A percentile compares a stretch with the other conserved stretches of the same genome.
These are phyloP conservation scores for Zaprionus ornatus DNA, from an alignment of 1,140 invertebrate species.

Conservation along the genomic window DNA sequence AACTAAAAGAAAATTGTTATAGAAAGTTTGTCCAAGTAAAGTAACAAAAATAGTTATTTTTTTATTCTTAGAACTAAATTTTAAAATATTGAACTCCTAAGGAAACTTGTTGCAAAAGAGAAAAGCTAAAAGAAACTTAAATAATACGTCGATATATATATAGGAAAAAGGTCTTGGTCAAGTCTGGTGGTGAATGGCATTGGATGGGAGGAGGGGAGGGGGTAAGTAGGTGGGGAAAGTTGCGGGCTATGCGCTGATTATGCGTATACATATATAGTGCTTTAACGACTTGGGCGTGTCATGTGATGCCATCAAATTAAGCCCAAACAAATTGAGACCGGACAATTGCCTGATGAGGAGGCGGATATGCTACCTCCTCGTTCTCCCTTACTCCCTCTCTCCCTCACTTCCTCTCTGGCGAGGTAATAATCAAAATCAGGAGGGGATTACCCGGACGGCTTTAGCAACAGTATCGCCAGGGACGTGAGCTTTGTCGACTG, in stretches of 20 bases:
- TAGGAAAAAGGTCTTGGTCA: background rate
- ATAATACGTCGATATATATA: no score
- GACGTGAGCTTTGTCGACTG: background rate
- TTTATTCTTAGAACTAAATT: no score
- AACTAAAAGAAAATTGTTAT: no score
- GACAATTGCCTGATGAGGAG: slow-evolving; percentile 45
- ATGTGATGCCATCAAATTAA: slow-evolving; percentile 51
- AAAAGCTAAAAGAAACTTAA: no score
- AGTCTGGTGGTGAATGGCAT: background rate
- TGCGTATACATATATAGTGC: slow-evolving; percentile 20
- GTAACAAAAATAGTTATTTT: no score
- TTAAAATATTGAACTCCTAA: no score
- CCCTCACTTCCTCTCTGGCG: no score
- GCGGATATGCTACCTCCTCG: background rate
- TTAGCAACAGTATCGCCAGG: slow-evolving; percentile 20
- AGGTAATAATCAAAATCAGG: background rate
- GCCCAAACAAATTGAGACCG: slow-evolving; percentile 53
- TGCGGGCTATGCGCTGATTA: background rate
- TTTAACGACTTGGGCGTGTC: slow-evolving; percentile 49
- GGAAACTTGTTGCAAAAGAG: no score
- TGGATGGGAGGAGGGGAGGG: no score
- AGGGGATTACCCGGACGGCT: background rate
- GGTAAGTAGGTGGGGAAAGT: background rate
- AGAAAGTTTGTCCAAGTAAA: no score
- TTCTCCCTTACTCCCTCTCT: no score